Evolutionary conservation across 2,888 invertebrate species (phyloP).

Genomic region (Epinotia bilunana): DNA sequence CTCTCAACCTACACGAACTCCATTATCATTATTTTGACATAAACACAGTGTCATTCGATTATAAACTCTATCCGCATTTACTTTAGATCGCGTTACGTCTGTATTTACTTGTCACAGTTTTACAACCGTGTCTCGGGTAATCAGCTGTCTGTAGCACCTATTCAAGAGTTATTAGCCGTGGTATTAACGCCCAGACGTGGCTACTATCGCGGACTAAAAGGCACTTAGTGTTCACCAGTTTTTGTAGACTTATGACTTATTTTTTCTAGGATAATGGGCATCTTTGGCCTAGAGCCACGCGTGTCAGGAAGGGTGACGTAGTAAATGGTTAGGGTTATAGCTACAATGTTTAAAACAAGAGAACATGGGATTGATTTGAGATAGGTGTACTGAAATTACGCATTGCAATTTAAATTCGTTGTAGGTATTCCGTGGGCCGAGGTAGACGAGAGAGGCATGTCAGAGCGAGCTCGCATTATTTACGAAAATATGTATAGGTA

Average conservation of each 20-base stretch:
- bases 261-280: conserved; percentile 15
- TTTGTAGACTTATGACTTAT: neutral
- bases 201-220: neutral
- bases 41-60: neutral
- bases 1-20: neutral
- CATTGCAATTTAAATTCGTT: no score
- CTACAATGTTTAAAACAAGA: no score
- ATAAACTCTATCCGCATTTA: neutral
- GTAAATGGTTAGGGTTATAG: conserved; percentile 64
- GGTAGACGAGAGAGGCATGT: no score
- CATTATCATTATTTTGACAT: neutral
- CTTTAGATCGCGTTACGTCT: neutral
- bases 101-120: conserved; percentile 3
- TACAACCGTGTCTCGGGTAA: neutral
- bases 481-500: no score
- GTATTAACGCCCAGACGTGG: conserved; percentile 1
- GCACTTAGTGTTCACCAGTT: neutral
- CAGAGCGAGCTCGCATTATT: no score
- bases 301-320: conserved; percentile 65
- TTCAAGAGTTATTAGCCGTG: conserved; percentile 12
- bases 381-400: no score
- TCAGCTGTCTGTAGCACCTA: conserved; percentile 27
- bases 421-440: no score
- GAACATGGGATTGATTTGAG: neutral
- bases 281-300: conserved; percentile 63